Conservation (phyloP, 2,888 invertebrate genomes). For the Volucella bombylans region DNA sequence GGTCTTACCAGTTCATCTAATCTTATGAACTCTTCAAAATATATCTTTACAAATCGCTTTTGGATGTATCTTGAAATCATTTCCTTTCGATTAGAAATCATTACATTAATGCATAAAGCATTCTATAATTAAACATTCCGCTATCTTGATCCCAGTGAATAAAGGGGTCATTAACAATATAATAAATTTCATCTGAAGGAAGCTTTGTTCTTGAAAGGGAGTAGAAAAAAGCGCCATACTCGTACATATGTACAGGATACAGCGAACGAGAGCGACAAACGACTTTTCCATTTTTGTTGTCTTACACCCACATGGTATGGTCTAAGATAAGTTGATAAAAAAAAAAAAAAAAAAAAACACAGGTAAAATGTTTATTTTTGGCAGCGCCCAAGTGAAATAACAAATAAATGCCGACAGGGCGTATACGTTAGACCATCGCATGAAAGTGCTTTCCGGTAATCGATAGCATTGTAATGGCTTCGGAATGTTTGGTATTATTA, state of each 20-base stretch:
- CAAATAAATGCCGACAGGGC: conserved; percentile 54
- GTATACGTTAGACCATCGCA: conserved; percentile 58
- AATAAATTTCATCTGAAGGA: conserved; percentile 66
- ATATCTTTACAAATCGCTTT: conserved; percentile 32
- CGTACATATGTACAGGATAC: conserved; percentile 11
- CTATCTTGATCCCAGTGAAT: conserved; percentile 45
- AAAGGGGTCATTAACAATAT: conserved; percentile 54
- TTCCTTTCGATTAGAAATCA: conserved; percentile 48
- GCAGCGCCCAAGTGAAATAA: conserved; percentile 59
- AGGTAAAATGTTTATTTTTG: conserved; percentile 70
- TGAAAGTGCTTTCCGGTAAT: conserved; percentile 59
- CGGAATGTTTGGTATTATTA: conserved; percentile 63
- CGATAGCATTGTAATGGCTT: conserved; percentile 69
- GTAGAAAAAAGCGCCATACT: conserved; percentile 13
- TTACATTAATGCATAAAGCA: conserved; percentile 61
- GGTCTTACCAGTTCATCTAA: too few relatives aligned
- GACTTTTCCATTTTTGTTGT: conserved; percentile 31
- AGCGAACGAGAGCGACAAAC: conserved; percentile 45
- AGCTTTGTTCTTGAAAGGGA: conserved; percentile 11
- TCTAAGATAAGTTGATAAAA: conserved; percentile 58
- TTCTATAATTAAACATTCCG: conserved; percentile 51
- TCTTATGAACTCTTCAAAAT: not conserved
- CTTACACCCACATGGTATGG: conserved; percentile 54
- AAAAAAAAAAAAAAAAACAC: conserved; percentile 25
- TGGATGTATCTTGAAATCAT: not conserved